A percentile compares a stretch with the other conserved stretches of the same genome.
phyloP scores from a whole-genome alignment of 2,888 invertebrate genomes.

The Agrotis puta region DNA sequence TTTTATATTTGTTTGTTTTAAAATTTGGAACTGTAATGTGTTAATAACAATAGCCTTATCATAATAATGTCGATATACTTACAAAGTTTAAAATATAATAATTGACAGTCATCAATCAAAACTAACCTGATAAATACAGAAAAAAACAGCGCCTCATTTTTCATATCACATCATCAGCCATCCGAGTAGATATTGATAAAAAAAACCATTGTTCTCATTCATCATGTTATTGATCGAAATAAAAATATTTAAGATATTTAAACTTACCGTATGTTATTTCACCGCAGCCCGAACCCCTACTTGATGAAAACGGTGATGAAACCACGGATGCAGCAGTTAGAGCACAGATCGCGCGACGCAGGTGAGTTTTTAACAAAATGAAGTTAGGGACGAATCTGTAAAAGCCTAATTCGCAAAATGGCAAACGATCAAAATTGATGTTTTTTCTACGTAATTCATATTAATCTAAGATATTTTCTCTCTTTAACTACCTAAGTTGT shows the following conservation, averaged over 20 bases:
- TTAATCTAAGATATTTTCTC: too few relatives aligned
- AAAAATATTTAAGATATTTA: slow-evolving; percentile 16
- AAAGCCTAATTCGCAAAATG: too few relatives aligned
- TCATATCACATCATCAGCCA: slow-evolving; percentile 26
- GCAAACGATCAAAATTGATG: too few relatives aligned
- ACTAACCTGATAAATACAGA: neutral
- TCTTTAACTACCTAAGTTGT: too few relatives aligned
- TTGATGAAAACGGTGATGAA: slow-evolving; percentile 70
- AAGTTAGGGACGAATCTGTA: too few relatives aligned
- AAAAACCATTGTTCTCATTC: slow-evolving; percentile 11
- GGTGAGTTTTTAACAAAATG: slow-evolving; percentile 60
- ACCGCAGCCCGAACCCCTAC: slow-evolving; percentile 64
- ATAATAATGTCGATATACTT: neutral
- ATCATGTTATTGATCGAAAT: neutral
- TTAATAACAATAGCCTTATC: neutral
- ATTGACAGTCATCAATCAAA: slow-evolving; percentile 7
- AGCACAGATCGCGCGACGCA: slow-evolving; percentile 66
- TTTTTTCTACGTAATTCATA: too few relatives aligned
- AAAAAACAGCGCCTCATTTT: slow-evolving; percentile 18
- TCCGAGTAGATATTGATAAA: slow-evolving; percentile 11
- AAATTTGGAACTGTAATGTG: slow-evolving; percentile 1
- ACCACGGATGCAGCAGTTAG: slow-evolving; percentile 52
- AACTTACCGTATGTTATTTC: slow-evolving; percentile 28
- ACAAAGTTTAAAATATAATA: slow-evolving; percentile 2
- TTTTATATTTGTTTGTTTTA: neutral